Conservation (phyloP, 2,888 invertebrate genomes). For the Stenichneumon culpator region DNA sequence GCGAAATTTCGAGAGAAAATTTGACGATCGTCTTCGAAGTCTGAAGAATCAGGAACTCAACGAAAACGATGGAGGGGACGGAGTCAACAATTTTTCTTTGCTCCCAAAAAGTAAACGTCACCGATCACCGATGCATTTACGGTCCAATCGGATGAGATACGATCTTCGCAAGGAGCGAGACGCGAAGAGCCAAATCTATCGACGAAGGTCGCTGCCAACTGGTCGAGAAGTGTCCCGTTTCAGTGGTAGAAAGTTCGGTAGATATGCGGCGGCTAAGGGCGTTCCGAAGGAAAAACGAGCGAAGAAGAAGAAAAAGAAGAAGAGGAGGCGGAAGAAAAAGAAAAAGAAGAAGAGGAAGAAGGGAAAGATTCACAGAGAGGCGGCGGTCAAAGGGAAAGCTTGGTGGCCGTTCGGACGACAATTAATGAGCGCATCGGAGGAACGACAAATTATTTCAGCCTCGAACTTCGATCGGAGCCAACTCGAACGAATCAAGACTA, state of each 20-base stretch:
- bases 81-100: slow-evolving; percentile 4
- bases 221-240: slow-evolving; percentile 10
- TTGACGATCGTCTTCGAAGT: slow-evolving; percentile 9
- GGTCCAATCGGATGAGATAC: slow-evolving; percentile 22
- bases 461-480: slow-evolving; percentile 36
- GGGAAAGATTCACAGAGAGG: slow-evolving; percentile 14
- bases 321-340: slow-evolving; percentile 39
- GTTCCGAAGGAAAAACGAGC: slow-evolving; percentile 53
- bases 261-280: background rate
- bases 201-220: slow-evolving; percentile 18
- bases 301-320: slow-evolving; percentile 48
- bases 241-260: slow-evolving; percentile 8
- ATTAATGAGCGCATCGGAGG: slow-evolving; percentile 55
- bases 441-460: slow-evolving; percentile 35
- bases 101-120: slow-evolving; percentile 26
- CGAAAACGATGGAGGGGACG: background rate
- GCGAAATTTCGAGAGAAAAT: slow-evolving; percentile 26
- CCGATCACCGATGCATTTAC: slow-evolving; percentile 21
- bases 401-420: slow-evolving; percentile 69
- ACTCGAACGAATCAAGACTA: slow-evolving; percentile 5
- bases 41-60: background rate
- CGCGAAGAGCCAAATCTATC: slow-evolving; percentile 27
- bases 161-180: slow-evolving; percentile 12
- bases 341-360: slow-evolving; percentile 51
- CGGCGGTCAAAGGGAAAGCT: slow-evolving; percentile 22